These are phyloP conservation scores for Calameuta idolon DNA, from an alignment of 2,888 invertebrate species.

Conservation along the genomic window DNA sequence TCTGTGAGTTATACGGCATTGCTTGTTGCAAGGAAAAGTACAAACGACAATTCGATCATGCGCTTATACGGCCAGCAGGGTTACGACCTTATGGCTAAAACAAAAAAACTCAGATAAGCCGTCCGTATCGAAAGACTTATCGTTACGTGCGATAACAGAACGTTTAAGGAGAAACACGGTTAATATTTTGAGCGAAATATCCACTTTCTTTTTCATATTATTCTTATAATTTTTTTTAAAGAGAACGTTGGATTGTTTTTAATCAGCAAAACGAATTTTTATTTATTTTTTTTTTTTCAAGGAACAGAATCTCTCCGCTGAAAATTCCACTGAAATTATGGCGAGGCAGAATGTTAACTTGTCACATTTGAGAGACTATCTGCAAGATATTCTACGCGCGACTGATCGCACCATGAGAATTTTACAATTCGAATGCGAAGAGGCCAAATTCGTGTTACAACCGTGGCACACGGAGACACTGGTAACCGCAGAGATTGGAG, in stretches of 20 bases:
- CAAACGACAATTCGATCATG: too few relatives aligned
- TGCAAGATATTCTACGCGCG: slow-evolving; percentile 35
- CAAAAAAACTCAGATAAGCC: too few relatives aligned
- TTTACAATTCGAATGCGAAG: slow-evolving; percentile 52
- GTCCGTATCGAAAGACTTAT: too few relatives aligned
- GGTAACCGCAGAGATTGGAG: slow-evolving; percentile 38
- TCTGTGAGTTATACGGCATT: too few relatives aligned
- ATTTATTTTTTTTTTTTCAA: slow-evolving; percentile 19
- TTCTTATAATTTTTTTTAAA: neutral
- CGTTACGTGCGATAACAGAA: too few relatives aligned
- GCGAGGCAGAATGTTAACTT: slow-evolving; percentile 29
- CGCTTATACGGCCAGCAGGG: too few relatives aligned
- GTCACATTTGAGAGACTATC: slow-evolving; percentile 39
- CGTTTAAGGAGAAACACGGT: slow-evolving; percentile 24
- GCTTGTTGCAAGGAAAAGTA: too few relatives aligned
- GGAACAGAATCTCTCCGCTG: neutral
- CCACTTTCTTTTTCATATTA: slow-evolving; percentile 1
- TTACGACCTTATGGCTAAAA: too few relatives aligned
- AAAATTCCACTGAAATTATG: neutral
- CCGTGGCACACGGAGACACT: slow-evolving; percentile 52
- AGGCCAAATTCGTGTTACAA: slow-evolving; percentile 53
- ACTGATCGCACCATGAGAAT: slow-evolving; percentile 50
- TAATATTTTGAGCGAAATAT: slow-evolving; percentile 48
- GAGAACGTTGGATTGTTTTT: slow-evolving; percentile 11
- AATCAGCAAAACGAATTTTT: slow-evolving; percentile 16